A percentile compares a stretch with the other conserved stretches of the same genome.
These are phyloP conservation scores for Pseudotriccus pelzelni DNA, from an alignment of 2,797 vertebrate species.

Conservation along the genomic window DNA sequence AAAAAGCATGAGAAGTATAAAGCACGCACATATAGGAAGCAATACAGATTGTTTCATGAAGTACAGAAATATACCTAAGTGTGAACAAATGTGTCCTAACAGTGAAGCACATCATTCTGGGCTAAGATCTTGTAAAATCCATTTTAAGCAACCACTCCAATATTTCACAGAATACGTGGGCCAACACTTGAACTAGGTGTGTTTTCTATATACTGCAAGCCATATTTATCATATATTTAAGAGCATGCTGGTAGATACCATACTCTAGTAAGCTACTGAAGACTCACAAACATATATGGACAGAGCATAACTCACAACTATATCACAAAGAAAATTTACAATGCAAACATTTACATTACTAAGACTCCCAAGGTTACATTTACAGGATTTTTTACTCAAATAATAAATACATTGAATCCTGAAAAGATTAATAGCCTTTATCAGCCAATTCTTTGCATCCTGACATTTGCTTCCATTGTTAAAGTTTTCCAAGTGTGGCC, in stretches of 20 bases:
- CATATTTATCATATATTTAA: not conserved
- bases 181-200: not conserved
- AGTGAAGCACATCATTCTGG: not conserved
- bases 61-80: not conserved
- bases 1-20: not conserved
- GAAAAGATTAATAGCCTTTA: not conserved
- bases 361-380: not conserved
- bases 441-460: not conserved
- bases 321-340: not conserved
- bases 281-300: not conserved
- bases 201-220: not conserved
- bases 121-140: not conserved
- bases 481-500: not conserved
- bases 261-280: not conserved
- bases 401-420: not conserved
- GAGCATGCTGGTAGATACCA: not conserved
- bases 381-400: not conserved
- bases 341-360: not conserved
- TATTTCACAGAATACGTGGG: not conserved
- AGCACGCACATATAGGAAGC: not conserved
- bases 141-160: not conserved
- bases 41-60: not conserved
- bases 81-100: not conserved
- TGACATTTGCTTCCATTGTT: not conserved
- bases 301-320: not conserved